Evolutionary conservation across 2,888 invertebrate genomes (phyloP), one percentile per base, ranked within the genome.

Genomic region (Cryptus armator): DNA sequence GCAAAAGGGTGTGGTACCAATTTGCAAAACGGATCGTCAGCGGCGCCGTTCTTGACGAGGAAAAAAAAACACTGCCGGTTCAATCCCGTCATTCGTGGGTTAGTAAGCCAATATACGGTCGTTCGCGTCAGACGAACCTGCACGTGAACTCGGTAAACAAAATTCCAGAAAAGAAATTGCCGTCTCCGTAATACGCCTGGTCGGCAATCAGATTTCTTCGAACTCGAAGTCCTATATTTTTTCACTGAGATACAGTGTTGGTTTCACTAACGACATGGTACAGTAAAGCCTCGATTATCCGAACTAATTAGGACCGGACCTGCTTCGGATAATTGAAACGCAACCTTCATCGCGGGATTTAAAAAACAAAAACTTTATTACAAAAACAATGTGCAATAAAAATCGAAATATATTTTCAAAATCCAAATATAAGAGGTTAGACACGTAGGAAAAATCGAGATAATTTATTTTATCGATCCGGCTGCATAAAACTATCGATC

Each of bases 1-100:
- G 90, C 87, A 79, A 77, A 84, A 86, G 89, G 91, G 91, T 90
- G 91, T 91, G 90, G 91, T 89, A 87, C 86, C 89, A 90, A 92
- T 91, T 92, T 92, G 91, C 90, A 87, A 91, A 91, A 90, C 87
- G 86, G 85, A 87, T 84, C 71, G 78, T 81, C 81, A 64, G 74
- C 81, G 75, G 81, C 59, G 46, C 53, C 16, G 81, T 81, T 62
- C 62, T 43, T 37, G 46, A 44, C 46, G 24, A 14, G 51, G 64
- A 79, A 51, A 79, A 68, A 70, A 32, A n/a, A 29, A 44, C 32
- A 32, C 32, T 14, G 37, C 43, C 4, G 67, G 16, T 62, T 43
- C 59, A 48, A 66, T 16, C 51, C 56, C 19, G 32, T 3, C 59
- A 16, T 66, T 44, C 66, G 48, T 24, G 46, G 62, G 44, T 53